Evolutionary conservation across 2,113 vertebrate genomes (phyloP).

Genomic region (Cygnus buccinator): DNA sequence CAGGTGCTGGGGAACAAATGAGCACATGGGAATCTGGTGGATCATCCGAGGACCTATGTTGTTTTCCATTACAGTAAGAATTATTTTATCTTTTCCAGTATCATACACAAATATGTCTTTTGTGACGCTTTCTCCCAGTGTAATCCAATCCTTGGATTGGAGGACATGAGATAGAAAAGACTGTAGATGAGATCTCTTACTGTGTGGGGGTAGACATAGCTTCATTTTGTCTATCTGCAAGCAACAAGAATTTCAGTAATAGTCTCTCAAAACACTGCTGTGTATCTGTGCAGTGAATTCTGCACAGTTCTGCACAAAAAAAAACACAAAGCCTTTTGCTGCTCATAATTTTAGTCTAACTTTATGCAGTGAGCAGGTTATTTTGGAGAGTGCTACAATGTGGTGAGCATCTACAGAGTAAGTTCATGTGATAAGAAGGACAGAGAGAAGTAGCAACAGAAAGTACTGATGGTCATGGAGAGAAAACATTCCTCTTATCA

Average conservation of each 20-base stretch:
- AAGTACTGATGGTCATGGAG: neutral
- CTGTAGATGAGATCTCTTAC: neutral
- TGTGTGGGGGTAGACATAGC: neutral
- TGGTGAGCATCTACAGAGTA: neutral
- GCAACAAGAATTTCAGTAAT: neutral
- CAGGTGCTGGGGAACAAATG: constrained; percentile 90
- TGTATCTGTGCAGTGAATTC: neutral
- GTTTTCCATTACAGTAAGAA: constrained; percentile 88
- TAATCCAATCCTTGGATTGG: neutral
- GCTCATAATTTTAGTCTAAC: neutral
- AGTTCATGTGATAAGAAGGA: neutral
- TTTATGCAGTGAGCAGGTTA: neutral
- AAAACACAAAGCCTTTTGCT: neutral
- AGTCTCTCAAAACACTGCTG: neutral
- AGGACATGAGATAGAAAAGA: neutral
- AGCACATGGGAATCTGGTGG: constrained; percentile 90
- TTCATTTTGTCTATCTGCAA: neutral
- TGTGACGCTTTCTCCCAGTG: neutral
- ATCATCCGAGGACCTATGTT: constrained; percentile 91
- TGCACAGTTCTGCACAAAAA: neutral
- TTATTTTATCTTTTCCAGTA: neutral
- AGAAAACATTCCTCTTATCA: neutral
- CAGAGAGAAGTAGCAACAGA: neutral
- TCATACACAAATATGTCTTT: neutral
- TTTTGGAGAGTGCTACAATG: neutral